phyloP scores from a whole-genome alignment of 92 coral and sea anemone species.

The Palythoa heliodiscus region DNA sequence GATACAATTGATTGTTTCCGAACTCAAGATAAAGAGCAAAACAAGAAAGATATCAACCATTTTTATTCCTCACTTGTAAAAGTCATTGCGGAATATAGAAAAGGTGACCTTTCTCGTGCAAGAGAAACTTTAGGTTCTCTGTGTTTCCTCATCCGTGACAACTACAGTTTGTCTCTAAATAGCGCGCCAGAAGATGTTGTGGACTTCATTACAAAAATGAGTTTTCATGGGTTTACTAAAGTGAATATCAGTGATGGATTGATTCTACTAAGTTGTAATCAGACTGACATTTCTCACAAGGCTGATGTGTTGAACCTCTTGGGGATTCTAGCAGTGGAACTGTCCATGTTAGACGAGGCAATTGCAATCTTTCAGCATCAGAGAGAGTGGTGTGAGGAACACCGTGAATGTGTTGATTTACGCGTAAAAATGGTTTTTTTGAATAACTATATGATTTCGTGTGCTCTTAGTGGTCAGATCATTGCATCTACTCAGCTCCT shows the following conservation, averaged over 20 bases:
- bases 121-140: not conserved
- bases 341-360: not conserved
- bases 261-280: not conserved
- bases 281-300: not conserved
- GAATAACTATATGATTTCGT: conserved; percentile 2
- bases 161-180: not conserved
- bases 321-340: not conserved
- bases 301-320: not conserved
- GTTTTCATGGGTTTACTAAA: not conserved
- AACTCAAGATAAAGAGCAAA: not conserved
- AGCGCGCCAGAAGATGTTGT: not conserved
- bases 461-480: not conserved
- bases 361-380: no score
- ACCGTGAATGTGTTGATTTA: no score
- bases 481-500: not conserved
- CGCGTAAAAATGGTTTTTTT: not conserved
- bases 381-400: no score
- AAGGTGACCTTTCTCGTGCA: not conserved
- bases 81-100: not conserved
- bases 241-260: not conserved
- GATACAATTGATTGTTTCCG: not conserved
- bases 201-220: not conserved
- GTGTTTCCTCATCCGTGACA: not conserved
- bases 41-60: not conserved
- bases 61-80: not conserved